phyloP scores from a whole-genome alignment of 2,797 vertebrate species.

The Spinibarbus caldwelli region DNA sequence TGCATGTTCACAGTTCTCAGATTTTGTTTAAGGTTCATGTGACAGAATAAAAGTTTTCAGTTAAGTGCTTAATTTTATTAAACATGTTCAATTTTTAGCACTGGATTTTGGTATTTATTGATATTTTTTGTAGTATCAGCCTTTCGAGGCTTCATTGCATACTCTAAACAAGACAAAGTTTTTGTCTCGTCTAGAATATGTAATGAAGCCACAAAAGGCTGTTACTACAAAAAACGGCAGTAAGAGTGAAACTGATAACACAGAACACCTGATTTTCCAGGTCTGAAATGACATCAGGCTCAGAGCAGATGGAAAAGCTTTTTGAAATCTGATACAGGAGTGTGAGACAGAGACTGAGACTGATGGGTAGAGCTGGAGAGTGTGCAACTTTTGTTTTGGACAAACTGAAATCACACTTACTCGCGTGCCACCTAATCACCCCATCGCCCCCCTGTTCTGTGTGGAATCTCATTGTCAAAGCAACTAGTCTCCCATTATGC shows the following conservation, averaged over 20 bases:
- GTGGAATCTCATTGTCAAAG: conserved; percentile 79
- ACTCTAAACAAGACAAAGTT: not conserved
- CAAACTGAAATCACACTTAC: conserved; percentile 40
- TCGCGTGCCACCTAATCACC: conserved; percentile 52
- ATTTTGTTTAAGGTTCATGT: not conserved
- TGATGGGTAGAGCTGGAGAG: conserved; percentile 16
- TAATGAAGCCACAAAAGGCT: not conserved
- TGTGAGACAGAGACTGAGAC: conserved; percentile 29
- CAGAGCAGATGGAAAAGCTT: conserved; percentile 54
- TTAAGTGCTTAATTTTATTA: too few species aligned
- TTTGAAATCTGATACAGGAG: conserved; percentile 43
- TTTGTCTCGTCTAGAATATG: not conserved
- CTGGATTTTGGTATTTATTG: not conserved
- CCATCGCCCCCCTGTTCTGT: conserved; percentile 45
- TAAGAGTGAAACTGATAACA: not conserved
- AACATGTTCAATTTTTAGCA: not conserved
- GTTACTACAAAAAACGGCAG: not conserved
- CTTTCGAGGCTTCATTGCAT: not conserved
- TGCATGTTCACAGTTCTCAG: not conserved
- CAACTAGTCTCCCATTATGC: conserved; percentile 67
- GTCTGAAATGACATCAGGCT: conserved; percentile 27
- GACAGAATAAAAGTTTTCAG: not conserved
- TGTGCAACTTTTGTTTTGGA: conserved; percentile 55
- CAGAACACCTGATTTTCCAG: conserved; percentile 37
- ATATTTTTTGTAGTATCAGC: not conserved